Evolutionary conservation across 1,140 invertebrate genomes (phyloP).

Genomic region (Harlomillsia oculata): DNA sequence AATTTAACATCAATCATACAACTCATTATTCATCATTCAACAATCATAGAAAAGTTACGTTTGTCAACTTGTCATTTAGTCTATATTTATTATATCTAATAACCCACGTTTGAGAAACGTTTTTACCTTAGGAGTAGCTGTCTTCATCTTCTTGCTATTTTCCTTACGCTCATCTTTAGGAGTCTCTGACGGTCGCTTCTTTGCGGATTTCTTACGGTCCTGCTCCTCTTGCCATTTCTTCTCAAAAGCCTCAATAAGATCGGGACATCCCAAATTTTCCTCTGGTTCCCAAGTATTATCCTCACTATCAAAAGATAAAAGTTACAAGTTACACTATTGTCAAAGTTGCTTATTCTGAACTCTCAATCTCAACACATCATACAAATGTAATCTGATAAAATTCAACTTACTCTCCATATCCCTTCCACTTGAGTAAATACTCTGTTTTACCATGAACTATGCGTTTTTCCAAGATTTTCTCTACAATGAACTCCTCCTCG

Average conservation of each 20-base stretch:
- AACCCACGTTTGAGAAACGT: no score
- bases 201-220: conserved; percentile 7
- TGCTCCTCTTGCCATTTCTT: conserved; percentile 50
- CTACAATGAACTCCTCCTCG: conserved; percentile 32
- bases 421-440: conserved; percentile 87
- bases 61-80: no score
- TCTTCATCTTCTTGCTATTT: conserved; percentile 21
- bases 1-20: background rate
- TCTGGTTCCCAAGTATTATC: conserved; percentile 65
- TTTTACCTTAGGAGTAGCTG: conserved; percentile 1
- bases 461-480: conserved; percentile 63
- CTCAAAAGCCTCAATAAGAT: conserved; percentile 82
- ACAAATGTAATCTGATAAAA: background rate
- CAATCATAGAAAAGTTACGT: background rate
- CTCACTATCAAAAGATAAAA: conserved; percentile 10
- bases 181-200: conserved; percentile 16
- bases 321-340: background rate
- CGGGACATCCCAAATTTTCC: conserved; percentile 84
- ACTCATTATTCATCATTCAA: background rate
- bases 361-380: background rate
- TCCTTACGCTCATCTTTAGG: conserved; percentile 16
- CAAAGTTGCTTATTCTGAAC: background rate
- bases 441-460: conserved; percentile 73
- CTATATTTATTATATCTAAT: no score
- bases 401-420: conserved; percentile 47